Base-by-base conservation (phyloP, 1,140 invertebrate species). In the Lethocerus indicus region DNA sequence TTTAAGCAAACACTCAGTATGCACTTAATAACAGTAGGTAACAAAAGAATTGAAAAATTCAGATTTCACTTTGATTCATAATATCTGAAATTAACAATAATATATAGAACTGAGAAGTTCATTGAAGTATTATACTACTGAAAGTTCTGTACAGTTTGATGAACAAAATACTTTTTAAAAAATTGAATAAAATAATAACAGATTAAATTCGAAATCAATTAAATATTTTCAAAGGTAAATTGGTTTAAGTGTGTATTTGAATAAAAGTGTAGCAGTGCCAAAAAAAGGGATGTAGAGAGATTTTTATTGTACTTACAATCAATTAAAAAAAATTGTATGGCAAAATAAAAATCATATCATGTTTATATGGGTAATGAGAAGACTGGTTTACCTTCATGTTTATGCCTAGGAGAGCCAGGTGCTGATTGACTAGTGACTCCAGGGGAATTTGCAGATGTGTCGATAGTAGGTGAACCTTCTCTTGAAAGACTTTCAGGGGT, bases 401-500 rank as follows among this genome's bases (percentile, higher is more conserved):
- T 66, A 60, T 70, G 69, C 40, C 72, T 70, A 16, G 79, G 78
- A 61, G 77, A 78, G 40, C 79, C 79, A 52, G 82, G 78, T 45
- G 80, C 73, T 32, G 78, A 79, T 61, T 81, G 79, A 65, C 72
- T 79, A 40, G 72, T 71, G 41, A 59, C 51, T 13, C 44, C 44
- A 65, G 73, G 60, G 55, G 74, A 63, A 61, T 65, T 60, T 61
- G 66, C 71, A 57, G 66, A 67, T 56, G 55, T 68, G 49, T 74
- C 73, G n/a, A 72, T 78, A 45, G 78, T 78, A 1, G 83, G 83
- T 2, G 83, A 85, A 46, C 78, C 77, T 71, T 92, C 87, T 58
- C 87, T 70, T 20, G 86, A 90, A 49, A 91, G 64, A 61, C 81
- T 86, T 63, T 93, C 87, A 1, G 87, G 87, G 5, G 87, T 91